Conservation (phyloP, 2,113 vertebrate species). For the Dermatemys mawii region DNA sequence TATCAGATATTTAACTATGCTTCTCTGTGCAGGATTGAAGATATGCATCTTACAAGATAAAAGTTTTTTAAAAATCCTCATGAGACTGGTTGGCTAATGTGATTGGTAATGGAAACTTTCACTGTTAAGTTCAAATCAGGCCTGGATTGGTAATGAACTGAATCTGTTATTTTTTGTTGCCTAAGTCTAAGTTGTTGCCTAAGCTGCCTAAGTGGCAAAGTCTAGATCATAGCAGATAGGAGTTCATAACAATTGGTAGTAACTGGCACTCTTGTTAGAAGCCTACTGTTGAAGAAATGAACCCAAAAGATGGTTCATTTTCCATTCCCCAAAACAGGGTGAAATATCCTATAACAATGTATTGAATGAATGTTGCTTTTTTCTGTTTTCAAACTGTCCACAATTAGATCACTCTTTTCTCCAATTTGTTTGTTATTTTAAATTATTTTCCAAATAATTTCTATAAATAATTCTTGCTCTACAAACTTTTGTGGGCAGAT, state of each 20-base stretch:
- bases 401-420: rapidly evolving
- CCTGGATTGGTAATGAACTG: background rate
- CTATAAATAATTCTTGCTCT: background rate
- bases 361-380: background rate
- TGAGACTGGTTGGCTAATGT: background rate
- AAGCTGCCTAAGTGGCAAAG: background rate
- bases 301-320: background rate
- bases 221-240: background rate
- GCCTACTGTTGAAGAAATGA: background rate
- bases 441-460: background rate
- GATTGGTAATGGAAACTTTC: background rate
- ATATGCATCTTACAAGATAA: background rate
- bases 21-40: constrained; percentile 16
- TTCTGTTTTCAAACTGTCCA: background rate
- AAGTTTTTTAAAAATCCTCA: background rate
- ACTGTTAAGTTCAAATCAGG: background rate
- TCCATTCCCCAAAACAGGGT: background rate
- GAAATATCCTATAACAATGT: background rate
- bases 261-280: background rate
- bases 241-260: background rate
- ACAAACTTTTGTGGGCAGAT: background rate
- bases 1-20: constrained; percentile 3
- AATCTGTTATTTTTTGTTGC: background rate
- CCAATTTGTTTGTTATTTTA: background rate
- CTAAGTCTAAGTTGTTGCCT: background rate